phyloP scores from a whole-genome alignment of 2,888 invertebrate species.

The Pachliopta kotzebuea region DNA sequence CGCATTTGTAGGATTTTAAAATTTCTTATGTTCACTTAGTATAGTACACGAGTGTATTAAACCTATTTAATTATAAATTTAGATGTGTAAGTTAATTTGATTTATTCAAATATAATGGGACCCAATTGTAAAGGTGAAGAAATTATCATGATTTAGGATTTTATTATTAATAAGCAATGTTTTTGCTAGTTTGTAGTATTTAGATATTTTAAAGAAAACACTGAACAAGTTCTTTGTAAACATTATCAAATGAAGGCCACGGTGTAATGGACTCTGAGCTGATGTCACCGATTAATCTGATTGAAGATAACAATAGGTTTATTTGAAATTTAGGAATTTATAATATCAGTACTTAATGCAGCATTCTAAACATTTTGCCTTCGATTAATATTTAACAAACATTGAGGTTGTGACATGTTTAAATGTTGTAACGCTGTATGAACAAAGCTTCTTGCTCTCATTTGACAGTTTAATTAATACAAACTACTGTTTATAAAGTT shows the following conservation, averaged over 20 bases:
- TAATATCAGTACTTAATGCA: no score
- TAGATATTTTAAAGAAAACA: not conserved
- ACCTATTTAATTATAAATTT: no score
- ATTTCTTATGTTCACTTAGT: no score
- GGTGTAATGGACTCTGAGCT: not conserved
- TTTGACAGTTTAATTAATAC: slow-evolving; percentile 2
- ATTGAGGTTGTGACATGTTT: slow-evolving; percentile 23
- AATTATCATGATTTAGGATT: not conserved
- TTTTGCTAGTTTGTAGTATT: not conserved
- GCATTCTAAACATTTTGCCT: not conserved
- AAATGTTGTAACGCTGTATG: slow-evolving; percentile 1
- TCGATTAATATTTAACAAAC: not conserved
- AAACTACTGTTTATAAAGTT: not conserved
- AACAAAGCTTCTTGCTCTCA: not conserved
- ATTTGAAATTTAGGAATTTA: not conserved
- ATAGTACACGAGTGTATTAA: no score
- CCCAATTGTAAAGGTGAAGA: not conserved
- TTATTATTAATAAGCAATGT: not conserved
- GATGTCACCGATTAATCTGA: not conserved
- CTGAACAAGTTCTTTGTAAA: not conserved
- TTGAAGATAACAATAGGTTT: no score
- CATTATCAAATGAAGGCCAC: no score
- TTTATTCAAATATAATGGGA: not conserved
- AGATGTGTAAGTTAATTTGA: no score
- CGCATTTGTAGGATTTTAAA: no score